A percentile compares a stretch with the other conserved stretches of the same genome.
Evolutionary conservation across 2,797 vertebrate genomes (phyloP).

Genomic region (Gobionotothen gibberifrons): DNA sequence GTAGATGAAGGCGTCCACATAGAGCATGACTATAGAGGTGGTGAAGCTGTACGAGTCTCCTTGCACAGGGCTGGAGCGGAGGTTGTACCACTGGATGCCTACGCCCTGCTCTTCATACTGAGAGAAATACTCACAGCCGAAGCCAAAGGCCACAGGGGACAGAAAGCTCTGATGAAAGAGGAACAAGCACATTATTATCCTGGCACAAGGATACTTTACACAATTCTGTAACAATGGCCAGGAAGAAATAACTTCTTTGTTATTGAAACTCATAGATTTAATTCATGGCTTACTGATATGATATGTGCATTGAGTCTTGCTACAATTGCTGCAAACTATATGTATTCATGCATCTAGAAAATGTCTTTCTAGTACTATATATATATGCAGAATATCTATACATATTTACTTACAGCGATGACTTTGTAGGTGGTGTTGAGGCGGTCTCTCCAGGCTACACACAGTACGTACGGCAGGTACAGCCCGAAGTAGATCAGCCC

Average conservation of each 20-base stretch:
- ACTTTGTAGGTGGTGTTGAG: conserved; percentile 81
- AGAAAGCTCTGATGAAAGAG: conserved; percentile 86
- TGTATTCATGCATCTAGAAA: not conserved
- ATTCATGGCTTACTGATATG: not conserved
- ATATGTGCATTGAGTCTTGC: not conserved
- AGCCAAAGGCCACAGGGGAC: conserved; percentile 94
- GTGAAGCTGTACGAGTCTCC: conserved; percentile 89
- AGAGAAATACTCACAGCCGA: conserved; percentile 92
- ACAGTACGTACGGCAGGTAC: conserved; percentile 92
- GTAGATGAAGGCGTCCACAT: conserved; percentile 87
- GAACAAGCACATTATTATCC: not conserved
- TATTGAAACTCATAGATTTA: too few relatives aligned
- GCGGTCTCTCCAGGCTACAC: conserved; percentile 89
- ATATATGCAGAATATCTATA: not conserved
- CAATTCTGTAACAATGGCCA: not conserved
- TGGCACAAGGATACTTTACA: not conserved
- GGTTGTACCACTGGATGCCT: conserved; percentile 92
- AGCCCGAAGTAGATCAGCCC: conserved; percentile 91
- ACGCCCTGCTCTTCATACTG: conserved; percentile 92
- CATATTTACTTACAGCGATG: conserved; percentile 82
- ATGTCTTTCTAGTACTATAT: not conserved
- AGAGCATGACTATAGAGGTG: conserved; percentile 84
- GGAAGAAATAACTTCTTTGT: not conserved
- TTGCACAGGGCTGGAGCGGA: conserved; percentile 82
- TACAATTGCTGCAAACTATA: not conserved